Evolutionary conservation across 2,113 vertebrate genomes (phyloP).

Genomic region (Mandrillus leucophaeus): DNA sequence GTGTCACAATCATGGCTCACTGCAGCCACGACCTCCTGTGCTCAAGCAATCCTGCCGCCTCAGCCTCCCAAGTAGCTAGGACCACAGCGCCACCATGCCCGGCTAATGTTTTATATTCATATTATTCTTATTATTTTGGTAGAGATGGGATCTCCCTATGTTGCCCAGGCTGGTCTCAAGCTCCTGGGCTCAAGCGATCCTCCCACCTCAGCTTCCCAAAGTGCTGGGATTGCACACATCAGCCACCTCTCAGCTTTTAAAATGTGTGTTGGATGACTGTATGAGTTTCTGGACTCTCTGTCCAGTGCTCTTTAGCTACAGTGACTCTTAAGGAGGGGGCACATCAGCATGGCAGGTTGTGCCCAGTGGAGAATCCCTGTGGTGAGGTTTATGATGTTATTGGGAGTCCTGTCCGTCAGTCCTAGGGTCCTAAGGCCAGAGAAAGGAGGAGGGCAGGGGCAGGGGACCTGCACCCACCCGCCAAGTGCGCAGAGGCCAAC

Average conservation of each 20-base stretch:
- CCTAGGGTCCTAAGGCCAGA: not conserved
- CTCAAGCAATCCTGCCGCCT: too few species aligned
- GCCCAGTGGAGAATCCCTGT: not conserved
- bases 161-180: too few species aligned
- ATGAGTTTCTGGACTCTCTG: not conserved
- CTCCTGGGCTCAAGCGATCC: too few species aligned
- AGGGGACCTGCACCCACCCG: not conserved
- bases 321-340: not conserved
- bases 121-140: too few species aligned
- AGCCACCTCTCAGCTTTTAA: not conserved
- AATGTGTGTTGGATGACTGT: not conserved
- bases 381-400: not conserved
- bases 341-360: not conserved
- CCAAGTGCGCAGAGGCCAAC: not conserved
- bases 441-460: not conserved
- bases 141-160: not conserved
- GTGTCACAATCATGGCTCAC: too few species aligned
- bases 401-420: not conserved
- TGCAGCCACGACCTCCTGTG: too few species aligned
- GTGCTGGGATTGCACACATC: too few species aligned
- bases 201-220: too few species aligned
- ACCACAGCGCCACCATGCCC: too few species aligned
- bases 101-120: too few species aligned
- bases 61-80: too few species aligned
- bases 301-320: not conserved